Base-by-base conservation (phyloP, 2,888 invertebrate genomes). In the Heliothis peltigera region DNA sequence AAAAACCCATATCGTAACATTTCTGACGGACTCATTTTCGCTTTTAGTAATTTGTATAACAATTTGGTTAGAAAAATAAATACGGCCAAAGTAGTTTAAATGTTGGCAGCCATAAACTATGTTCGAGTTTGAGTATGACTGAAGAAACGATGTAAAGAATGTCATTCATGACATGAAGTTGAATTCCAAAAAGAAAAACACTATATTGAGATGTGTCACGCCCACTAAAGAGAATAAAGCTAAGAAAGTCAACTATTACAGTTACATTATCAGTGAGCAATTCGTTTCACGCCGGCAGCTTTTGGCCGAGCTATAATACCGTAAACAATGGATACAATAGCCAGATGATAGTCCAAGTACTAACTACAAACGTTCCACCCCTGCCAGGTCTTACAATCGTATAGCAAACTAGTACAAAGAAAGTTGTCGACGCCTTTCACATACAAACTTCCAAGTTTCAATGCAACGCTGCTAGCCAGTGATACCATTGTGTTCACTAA, bases 251-350 rank as follows among this genome's bases (percentile, higher is more conserved):
- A 2, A 48, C 47, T 5, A 22, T 18, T 15, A 32, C 7, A 47
- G 15, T 48, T 43, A 2, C 5, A n/a, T 25, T 39, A 12, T 44
- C 1, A 43, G 17, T 22, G 3, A 25, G 4, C 12, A 19, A 48
- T 35, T 53, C 7, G 7, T 17, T 47, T 28, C 28, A 8, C 32
- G 17, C 10, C 6, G 32, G 17, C 15, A 32, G 19, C 28, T 39
- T 32, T 52, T 21, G 25, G n/a, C 42, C 10, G 18, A 35, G 17
- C 7, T n/a, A n/a, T n/a, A n/a, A 46, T 8, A 21, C 2, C 3
- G 28, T 44, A 43, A 48, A 64, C 63, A 48, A 42, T n/a, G 3
- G 61, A 8, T 21, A 51, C 32, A 66, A 48, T 22, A 44, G 43
- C n/a, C 10, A 35, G 25, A 48, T 42, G 25, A 43, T 10, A n/a